Percentiles rank a stretch among this genome's conserved stretches.
Evolutionary conservation across 2,888 invertebrate species (phyloP).

Genomic region (Sarcophaga subvicina): DNA sequence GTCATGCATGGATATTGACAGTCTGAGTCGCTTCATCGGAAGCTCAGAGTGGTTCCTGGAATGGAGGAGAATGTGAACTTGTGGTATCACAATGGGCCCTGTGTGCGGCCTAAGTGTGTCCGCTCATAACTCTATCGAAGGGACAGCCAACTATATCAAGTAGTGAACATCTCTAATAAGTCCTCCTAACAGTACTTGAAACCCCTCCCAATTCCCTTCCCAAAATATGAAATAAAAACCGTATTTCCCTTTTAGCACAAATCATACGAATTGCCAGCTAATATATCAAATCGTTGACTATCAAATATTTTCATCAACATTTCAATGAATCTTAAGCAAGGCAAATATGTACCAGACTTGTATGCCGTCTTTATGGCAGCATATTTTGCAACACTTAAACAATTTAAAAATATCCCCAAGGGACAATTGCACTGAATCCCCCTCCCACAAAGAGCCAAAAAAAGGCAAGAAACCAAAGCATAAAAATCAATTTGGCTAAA

Average conservation of each 20-base stretch:
- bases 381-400: constrained; percentile 60
- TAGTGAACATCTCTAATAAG: too few species aligned
- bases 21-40: too few species aligned
- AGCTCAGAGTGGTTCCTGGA: too few species aligned
- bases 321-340: constrained; percentile 18
- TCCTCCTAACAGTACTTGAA: too few species aligned
- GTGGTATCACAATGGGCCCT: too few species aligned
- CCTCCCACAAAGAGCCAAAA: background rate
- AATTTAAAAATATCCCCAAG: constrained; percentile 61
- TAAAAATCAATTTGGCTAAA: constrained; percentile 79
- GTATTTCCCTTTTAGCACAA: background rate
- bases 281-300: constrained; percentile 9
- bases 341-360: background rate
- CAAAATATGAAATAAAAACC: too few species aligned
- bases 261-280: constrained; percentile 30
- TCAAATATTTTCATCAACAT: constrained; percentile 52
- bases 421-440: constrained; percentile 43
- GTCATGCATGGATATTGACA: too few species aligned
- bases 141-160: too few species aligned
- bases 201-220: background rate
- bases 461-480: constrained; percentile 68
- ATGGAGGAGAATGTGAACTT: too few species aligned
- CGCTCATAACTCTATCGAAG: too few species aligned
- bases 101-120: too few species aligned
- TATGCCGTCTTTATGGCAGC: background rate